Evolutionary conservation across 2,113 vertebrate genomes (phyloP).

Genomic region (Pipa parva): DNA sequence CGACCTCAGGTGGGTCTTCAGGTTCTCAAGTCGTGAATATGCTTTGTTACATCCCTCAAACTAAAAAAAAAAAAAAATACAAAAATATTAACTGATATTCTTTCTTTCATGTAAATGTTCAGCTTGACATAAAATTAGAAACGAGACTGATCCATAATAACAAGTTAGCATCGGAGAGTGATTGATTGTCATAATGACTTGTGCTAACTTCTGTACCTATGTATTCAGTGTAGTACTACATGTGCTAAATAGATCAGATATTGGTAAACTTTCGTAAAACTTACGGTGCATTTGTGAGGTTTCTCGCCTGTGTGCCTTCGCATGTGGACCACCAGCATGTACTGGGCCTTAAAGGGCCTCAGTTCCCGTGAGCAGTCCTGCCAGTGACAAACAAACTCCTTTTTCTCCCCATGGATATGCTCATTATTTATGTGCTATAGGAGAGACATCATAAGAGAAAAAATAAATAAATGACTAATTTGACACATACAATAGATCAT

Average conservation of each 20-base stretch:
- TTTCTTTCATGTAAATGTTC: too few species aligned
- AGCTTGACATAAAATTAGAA: too few species aligned
- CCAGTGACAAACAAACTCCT: constrained; percentile 98
- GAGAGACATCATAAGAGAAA: constrained; percentile 8
- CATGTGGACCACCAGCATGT: constrained; percentile 99
- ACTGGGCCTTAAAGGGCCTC: constrained; percentile 96
- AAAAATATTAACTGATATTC: not conserved
- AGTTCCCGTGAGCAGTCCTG: constrained; percentile 90
- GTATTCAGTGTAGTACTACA: too few species aligned
- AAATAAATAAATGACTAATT: not conserved
- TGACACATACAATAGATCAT: not conserved
- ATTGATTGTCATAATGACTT: too few species aligned
- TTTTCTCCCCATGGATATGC: constrained; percentile 96
- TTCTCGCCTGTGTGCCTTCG: constrained; percentile 95
- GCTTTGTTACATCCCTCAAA: constrained; percentile 98
- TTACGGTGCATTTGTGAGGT: constrained; percentile 97
- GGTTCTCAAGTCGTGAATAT: constrained; percentile 95
- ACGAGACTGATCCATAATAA: too few species aligned
- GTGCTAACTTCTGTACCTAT: too few species aligned
- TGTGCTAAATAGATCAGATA: too few species aligned
- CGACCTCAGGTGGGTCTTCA: constrained; percentile 92
- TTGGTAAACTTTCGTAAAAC: too few species aligned
- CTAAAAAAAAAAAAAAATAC: constrained; percentile 53
- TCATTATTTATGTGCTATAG: constrained; percentile 95
- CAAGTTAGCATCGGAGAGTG: too few species aligned